Conservation (phyloP, 2,113 vertebrate genomes). For the Neoarius graeffei region DNA sequence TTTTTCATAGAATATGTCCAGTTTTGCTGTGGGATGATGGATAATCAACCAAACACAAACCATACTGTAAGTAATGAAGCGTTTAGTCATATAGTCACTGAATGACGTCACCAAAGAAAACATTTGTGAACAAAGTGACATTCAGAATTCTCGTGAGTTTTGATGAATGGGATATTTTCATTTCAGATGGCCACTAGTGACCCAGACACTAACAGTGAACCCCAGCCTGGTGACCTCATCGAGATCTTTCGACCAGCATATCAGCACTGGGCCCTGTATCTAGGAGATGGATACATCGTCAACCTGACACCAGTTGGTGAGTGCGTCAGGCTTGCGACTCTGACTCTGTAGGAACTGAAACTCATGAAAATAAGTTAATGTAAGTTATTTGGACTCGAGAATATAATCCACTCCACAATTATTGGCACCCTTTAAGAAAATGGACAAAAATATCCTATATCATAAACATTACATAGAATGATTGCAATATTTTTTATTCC, state of each 20-base stretch:
- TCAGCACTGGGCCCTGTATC: slow-evolving; percentile 92
- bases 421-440: neutral
- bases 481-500: neutral
- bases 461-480: neutral
- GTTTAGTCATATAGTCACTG: neutral
- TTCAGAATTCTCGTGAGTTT: slow-evolving; percentile 1
- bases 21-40: slow-evolving; percentile 78
- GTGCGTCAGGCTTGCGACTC: slow-evolving; percentile 43
- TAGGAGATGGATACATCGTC: slow-evolving; percentile 90
- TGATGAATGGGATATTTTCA: neutral
- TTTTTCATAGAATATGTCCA: slow-evolving; percentile 67
- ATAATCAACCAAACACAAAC: slow-evolving; percentile 65
- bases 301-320: slow-evolving; percentile 86
- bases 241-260: slow-evolving; percentile 86
- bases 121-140: neutral
- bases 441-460: neutral
- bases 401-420: neutral
- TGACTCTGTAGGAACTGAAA: neutral
- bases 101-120: neutral
- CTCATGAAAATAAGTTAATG: neutral
- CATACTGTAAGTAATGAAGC: slow-evolving; percentile 59
- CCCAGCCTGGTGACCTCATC: slow-evolving; percentile 88
- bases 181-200: slow-evolving; percentile 79
- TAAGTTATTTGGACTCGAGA: neutral
- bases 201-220: slow-evolving; percentile 68